These are phyloP conservation scores for Zaprionus ornatus DNA, from an alignment of 1,140 invertebrate genomes.

Conservation along the genomic window DNA sequence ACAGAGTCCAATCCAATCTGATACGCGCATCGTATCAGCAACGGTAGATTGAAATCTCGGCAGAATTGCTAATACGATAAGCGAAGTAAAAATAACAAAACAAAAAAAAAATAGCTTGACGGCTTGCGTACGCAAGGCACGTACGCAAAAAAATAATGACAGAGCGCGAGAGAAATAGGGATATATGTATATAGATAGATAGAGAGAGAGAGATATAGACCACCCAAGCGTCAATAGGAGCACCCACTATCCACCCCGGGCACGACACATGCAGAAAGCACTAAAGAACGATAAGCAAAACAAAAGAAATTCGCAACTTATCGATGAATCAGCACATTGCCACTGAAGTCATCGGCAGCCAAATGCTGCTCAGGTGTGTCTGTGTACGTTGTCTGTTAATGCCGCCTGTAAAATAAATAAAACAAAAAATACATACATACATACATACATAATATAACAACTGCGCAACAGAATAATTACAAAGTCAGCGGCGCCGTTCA, in stretches of 20 bases:
- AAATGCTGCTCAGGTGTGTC: constrained; percentile 8
- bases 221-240: constrained; percentile 38
- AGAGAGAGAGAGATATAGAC: constrained; percentile 26
- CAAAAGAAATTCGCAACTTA: constrained; percentile 47
- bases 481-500: constrained; percentile 50
- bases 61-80: constrained; percentile 42
- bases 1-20: constrained; percentile 35
- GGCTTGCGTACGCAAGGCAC: constrained; percentile 55
- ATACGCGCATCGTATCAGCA: constrained; percentile 5
- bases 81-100: constrained; percentile 19
- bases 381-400: constrained; percentile 30
- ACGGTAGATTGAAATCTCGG: constrained; percentile 45
- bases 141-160: constrained; percentile 52
- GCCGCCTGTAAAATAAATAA: constrained; percentile 36
- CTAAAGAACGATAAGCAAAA: constrained; percentile 29
- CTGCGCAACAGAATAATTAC: constrained; percentile 75
- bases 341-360: constrained; percentile 35
- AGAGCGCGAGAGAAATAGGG: neutral
- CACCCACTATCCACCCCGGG: constrained; percentile 30
- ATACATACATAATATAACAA: constrained; percentile 34
- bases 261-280: constrained; percentile 31
- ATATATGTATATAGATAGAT: neutral
- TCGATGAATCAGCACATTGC: constrained; percentile 46
- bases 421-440: too few species aligned
- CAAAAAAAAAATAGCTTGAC: constrained; percentile 8